Conservation (phyloP, 1,140 invertebrate species). For the Dendroctonus ponderosae region DNA sequence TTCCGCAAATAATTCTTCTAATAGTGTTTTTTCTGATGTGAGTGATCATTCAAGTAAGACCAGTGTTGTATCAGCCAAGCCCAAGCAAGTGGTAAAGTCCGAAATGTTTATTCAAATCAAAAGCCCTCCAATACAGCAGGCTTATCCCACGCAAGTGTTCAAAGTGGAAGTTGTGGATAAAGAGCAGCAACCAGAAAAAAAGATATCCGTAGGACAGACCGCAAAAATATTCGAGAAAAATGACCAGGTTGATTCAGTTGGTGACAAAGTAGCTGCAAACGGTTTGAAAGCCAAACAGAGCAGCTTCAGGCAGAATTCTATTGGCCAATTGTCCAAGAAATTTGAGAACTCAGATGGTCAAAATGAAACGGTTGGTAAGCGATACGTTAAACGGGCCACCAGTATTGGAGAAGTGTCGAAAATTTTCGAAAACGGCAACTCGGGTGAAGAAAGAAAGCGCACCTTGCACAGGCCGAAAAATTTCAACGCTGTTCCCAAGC, state of each 20-base stretch:
- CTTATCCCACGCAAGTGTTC: constrained; percentile 12
- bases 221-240: constrained; percentile 30
- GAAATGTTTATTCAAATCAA: constrained; percentile 45
- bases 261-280: neutral
- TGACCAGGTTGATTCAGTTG: neutral
- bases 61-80: neutral
- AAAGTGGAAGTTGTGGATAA: constrained; percentile 12
- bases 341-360: constrained; percentile 6
- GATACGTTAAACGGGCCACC: constrained; percentile 16
- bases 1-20: constrained; percentile 32
- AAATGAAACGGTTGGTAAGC: constrained; percentile 1
- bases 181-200: neutral
- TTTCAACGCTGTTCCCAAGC: constrained; percentile 29
- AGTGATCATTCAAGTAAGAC: constrained; percentile 15
- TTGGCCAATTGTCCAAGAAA: constrained; percentile 29
- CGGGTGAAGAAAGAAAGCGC: constrained; percentile 7
- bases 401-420: constrained; percentile 36
- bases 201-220: constrained; percentile 16
- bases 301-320: constrained; percentile 22
- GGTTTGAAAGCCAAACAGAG: constrained; percentile 6
- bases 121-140: constrained; percentile 1
- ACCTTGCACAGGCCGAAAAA: constrained; percentile 23
- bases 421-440: constrained; percentile 35
- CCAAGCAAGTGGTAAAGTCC: constrained; percentile 37
- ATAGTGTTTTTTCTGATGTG: constrained; percentile 32